Conservation (phyloP, 2,888 invertebrate species). For the Mimas tiliae region DNA sequence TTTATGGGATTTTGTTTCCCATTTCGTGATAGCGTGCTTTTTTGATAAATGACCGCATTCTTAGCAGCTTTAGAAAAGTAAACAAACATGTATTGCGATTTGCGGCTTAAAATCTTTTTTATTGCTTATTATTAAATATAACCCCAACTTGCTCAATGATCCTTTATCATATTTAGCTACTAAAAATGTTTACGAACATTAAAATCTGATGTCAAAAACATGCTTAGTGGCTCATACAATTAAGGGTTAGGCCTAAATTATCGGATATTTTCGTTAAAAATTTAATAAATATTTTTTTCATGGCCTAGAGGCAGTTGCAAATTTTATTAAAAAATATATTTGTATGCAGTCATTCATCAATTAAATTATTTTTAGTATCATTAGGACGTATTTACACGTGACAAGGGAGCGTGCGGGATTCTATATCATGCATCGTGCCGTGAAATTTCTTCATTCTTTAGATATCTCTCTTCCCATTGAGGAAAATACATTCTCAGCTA, state of each 20-base stretch:
- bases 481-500: neutral
- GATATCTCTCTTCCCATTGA: neutral
- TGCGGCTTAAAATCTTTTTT: neutral
- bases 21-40: conserved; percentile 4
- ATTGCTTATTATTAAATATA: neutral
- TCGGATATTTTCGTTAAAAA: no score
- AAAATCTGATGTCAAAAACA: no score
- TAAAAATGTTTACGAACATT: no score
- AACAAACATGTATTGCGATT: no score
- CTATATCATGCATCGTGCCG: conserved; percentile 12
- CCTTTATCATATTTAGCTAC: no score
- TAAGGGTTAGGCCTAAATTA: no score
- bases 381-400: neutral
- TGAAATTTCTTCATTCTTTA: neutral
- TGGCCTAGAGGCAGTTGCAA: no score
- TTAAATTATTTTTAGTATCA: neutral
- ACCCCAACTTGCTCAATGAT: neutral
- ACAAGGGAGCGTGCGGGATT: neutral
- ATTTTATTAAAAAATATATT: no score
- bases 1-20: neutral
- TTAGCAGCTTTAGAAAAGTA: no score
- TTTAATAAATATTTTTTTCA: no score
- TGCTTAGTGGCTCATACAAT: no score
- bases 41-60: conserved; percentile 7
- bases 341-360: neutral